Evolutionary conservation across 2,888 invertebrate genomes (phyloP).

Genomic region (Keiferia lycopersicella): DNA sequence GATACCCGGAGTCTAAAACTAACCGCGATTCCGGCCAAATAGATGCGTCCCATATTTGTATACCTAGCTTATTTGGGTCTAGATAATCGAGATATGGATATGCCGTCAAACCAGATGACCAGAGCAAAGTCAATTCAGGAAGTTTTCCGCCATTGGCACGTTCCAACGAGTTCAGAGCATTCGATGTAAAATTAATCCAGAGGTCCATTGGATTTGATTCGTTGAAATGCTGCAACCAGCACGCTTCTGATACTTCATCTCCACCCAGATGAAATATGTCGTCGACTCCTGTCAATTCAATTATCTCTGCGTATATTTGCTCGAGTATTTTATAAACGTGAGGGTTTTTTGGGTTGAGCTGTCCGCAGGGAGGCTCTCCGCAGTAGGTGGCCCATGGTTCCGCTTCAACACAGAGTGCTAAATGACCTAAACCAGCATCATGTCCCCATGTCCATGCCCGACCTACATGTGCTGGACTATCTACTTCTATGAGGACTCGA

Average conservation of each 20-base stretch:
- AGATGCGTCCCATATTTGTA: slow-evolving; percentile 86
- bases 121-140: slow-evolving; percentile 83
- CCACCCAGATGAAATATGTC: slow-evolving; percentile 92
- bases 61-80: slow-evolving; percentile 76
- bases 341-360: slow-evolving; percentile 90
- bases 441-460: slow-evolving; percentile 94
- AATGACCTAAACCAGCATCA: slow-evolving; percentile 86
- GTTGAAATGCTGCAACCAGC: slow-evolving; percentile 88
- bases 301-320: slow-evolving; percentile 87
- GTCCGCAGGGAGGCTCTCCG: slow-evolving; percentile 93
- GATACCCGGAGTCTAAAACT: slow-evolving; percentile 88
- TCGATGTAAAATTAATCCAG: slow-evolving; percentile 89
- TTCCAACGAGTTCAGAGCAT: slow-evolving; percentile 82
- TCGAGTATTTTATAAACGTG: slow-evolving; percentile 87
- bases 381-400: slow-evolving; percentile 90
- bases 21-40: slow-evolving; percentile 90
- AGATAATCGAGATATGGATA: slow-evolving; percentile 83
- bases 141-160: slow-evolving; percentile 81
- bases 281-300: slow-evolving; percentile 87
- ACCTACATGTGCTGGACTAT: slow-evolving; percentile 94
- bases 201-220: slow-evolving; percentile 88
- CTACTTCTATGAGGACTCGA: slow-evolving; percentile 93
- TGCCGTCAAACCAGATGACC: slow-evolving; percentile 90
- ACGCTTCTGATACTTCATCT: slow-evolving; percentile 89
- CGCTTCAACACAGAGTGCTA: slow-evolving; percentile 90